Conservation (phyloP, 2,113 vertebrate genomes). For the Aleadryas rufinucha region DNA sequence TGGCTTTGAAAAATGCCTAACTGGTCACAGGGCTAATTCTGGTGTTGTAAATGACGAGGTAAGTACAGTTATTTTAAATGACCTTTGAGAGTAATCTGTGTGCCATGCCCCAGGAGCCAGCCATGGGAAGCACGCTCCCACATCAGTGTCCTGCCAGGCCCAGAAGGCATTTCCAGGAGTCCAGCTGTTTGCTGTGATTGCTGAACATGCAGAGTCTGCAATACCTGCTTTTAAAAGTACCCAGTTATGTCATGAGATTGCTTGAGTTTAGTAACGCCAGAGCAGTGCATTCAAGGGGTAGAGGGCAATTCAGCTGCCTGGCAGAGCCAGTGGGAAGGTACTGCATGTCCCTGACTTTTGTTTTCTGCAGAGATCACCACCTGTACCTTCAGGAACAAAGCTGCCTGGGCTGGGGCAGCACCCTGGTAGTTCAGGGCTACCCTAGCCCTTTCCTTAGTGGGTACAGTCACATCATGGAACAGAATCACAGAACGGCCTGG, state of each 20-base stretch:
- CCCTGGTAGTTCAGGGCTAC: accelerated
- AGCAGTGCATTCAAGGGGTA: not conserved
- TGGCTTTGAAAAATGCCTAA: not conserved
- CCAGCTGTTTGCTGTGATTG: constrained; percentile 21
- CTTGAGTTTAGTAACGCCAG: not conserved
- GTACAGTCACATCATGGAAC: not conserved
- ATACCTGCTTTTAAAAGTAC: not conserved
- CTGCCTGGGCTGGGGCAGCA: not conserved
- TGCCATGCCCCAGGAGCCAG: not conserved
- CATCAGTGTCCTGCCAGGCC: not conserved
- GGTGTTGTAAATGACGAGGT: not conserved
- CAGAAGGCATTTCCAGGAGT: not conserved
- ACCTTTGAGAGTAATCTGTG: not conserved
- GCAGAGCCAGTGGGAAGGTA: not conserved
- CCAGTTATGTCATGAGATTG: not conserved
- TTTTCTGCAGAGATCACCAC: not conserved
- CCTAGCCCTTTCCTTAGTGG: not conserved
- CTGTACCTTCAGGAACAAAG: not conserved
- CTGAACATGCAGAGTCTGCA: not conserved
- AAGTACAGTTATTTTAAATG: not conserved
- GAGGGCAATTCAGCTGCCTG: not conserved
- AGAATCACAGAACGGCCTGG: not conserved
- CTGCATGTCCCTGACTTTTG: not conserved
- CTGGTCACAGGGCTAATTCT: not conserved
- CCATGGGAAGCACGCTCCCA: not conserved